Percentiles rank a stretch among this genome's conserved stretches.
Conservation (phyloP, 2,888 invertebrate species). For the Stomorhina lunata region DNA sequence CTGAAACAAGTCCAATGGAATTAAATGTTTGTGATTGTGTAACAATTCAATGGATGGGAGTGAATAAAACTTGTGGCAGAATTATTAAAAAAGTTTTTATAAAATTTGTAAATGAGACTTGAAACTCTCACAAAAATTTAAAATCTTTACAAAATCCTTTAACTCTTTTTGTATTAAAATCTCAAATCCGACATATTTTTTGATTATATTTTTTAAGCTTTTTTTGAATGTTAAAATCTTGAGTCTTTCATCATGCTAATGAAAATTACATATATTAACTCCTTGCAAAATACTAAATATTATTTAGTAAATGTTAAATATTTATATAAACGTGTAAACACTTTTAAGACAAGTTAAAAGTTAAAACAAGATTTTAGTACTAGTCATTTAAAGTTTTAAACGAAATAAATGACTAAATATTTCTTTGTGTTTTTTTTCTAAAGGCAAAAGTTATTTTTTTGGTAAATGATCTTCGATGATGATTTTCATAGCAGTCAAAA, state of each 20-base stretch:
- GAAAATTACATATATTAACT: too few species aligned
- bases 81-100: background rate
- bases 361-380: slow-evolving; percentile 46
- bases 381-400: slow-evolving; percentile 10
- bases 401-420: background rate
- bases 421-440: background rate
- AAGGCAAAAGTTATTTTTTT: background rate
- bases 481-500: background rate
- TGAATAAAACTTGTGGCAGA: background rate
- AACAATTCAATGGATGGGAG: background rate
- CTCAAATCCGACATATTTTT: background rate
- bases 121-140: background rate
- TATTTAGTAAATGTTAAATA: too few species aligned
- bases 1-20: background rate
- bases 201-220: background rate
- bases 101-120: background rate
- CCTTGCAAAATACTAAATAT: too few species aligned
- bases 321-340: too few species aligned
- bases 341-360: slow-evolving; percentile 37
- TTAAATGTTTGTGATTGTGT: background rate
- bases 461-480: background rate
- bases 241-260: slow-evolving; percentile 8
- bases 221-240: background rate
- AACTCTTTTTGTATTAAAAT: background rate
- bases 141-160: slow-evolving; percentile 7